These are phyloP conservation scores for Lacanobia oleracea DNA, from an alignment of 2,888 invertebrate species.

Conservation along the genomic window DNA sequence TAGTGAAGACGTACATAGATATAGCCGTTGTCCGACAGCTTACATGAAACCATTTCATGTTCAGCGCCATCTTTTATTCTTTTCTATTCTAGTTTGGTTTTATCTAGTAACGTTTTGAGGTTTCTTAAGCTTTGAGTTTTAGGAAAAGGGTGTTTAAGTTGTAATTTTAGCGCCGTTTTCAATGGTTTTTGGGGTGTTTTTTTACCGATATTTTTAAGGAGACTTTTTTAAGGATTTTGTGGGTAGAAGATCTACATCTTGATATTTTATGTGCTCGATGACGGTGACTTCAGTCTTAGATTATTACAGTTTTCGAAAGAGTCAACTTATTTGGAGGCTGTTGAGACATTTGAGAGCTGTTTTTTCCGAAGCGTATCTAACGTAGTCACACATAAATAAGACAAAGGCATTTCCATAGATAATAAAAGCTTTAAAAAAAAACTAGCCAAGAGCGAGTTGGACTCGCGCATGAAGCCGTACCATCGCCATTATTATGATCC, in stretches of 20 bases:
- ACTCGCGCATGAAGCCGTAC: too few relatives aligned
- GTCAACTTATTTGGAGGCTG: too few relatives aligned
- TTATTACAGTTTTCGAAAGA: too few relatives aligned
- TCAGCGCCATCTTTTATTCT: too few relatives aligned
- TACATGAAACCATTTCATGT: slow-evolving; percentile 18
- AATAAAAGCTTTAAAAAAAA: too few relatives aligned
- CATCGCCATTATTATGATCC: too few relatives aligned
- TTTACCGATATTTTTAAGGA: not conserved
- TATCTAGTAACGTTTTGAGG: not conserved
- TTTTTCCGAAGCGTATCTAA: too few relatives aligned
- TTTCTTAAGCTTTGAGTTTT: not conserved
- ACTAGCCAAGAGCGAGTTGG: too few relatives aligned
- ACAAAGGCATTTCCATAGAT: too few relatives aligned
- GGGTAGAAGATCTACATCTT: not conserved
- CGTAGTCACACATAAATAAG: too few relatives aligned
- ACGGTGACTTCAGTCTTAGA: not conserved
- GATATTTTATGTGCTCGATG: not conserved
- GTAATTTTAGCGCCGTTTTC: not conserved
- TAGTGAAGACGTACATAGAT: slow-evolving; percentile 40
- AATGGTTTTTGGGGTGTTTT: not conserved
- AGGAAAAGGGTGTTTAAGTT: not conserved
- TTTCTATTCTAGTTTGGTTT: slow-evolving; percentile 7
- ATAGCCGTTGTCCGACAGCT: slow-evolving; percentile 23
- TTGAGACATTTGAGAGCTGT: too few relatives aligned
- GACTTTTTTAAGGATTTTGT: not conserved